These are phyloP conservation scores for Rhombomys opimus DNA, from an alignment of 2,113 vertebrate genomes.

Conservation along the genomic window DNA sequence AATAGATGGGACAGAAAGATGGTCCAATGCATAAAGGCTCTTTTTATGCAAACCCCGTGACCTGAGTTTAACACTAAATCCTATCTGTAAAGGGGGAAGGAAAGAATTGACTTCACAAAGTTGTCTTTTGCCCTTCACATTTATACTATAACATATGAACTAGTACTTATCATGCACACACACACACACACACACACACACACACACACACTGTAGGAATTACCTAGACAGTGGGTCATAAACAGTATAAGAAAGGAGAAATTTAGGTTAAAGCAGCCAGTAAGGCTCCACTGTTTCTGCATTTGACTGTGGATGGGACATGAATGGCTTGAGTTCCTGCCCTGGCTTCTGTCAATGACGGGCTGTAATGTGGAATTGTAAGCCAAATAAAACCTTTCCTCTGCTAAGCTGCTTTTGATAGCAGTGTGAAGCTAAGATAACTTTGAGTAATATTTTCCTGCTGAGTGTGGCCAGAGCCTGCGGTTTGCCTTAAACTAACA, in stretches of 20 bases:
- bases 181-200: neutral
- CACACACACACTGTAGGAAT: neutral
- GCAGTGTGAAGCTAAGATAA: neutral
- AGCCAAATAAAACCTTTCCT: neutral
- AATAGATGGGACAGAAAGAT: neutral
- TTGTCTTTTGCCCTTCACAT: neutral
- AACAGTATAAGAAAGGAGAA: neutral
- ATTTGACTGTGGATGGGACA: neutral
- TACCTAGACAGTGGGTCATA: neutral
- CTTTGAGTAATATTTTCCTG: neutral
- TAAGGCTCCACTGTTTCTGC: neutral
- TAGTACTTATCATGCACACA: neutral
- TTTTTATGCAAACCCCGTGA: no score
- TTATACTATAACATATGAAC: neutral
- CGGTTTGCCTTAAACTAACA: conserved; percentile 17
- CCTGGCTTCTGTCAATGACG: neutral
- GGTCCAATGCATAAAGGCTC: neutral
- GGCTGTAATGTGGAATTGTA: neutral
- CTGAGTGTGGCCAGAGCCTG: neutral
- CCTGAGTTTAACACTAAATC: neutral
- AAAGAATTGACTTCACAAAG: no score
- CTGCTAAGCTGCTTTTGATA: neutral
- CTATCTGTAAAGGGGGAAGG: neutral
- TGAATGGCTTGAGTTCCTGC: neutral
- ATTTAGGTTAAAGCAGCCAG: neutral